Conservation (phyloP, 2,888 invertebrate species). For the Drosophila kambysellisi region DNA sequence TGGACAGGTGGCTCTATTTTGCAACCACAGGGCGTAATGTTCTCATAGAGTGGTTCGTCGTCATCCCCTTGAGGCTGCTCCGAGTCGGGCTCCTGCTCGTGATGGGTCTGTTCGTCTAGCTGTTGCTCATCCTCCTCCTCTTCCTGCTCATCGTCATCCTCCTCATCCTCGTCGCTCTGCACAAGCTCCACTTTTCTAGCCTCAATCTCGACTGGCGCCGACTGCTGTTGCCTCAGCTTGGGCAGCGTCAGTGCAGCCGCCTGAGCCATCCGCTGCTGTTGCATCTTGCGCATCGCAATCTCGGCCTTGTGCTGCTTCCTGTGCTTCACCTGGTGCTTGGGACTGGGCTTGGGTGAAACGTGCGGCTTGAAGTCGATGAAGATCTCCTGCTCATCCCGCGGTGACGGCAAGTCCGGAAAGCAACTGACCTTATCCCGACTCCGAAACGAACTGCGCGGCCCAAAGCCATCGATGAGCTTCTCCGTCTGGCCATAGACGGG, state of each 20-base stretch:
- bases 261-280: slow-evolving; percentile 86
- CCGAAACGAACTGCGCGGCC: slow-evolving; percentile 72
- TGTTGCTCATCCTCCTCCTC: slow-evolving; percentile 47
- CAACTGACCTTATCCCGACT: slow-evolving; percentile 69
- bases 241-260: slow-evolving; percentile 70
- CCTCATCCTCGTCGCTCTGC: slow-evolving; percentile 63
- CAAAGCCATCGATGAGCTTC: slow-evolving; percentile 78
- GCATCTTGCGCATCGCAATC: slow-evolving; percentile 85
- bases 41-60: slow-evolving; percentile 81
- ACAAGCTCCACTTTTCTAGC: slow-evolving; percentile 59
- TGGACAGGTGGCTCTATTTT: slow-evolving; percentile 83
- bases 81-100: slow-evolving; percentile 38
- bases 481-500: slow-evolving; percentile 81
- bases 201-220: slow-evolving; percentile 52
- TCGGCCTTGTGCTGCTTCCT: slow-evolving; percentile 89
- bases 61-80: slow-evolving; percentile 60
- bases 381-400: slow-evolving; percentile 90
- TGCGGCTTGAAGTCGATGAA: slow-evolving; percentile 95
- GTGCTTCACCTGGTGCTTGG: slow-evolving; percentile 86
- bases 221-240: slow-evolving; percentile 54
- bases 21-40: slow-evolving; percentile 74
- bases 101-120: slow-evolving; percentile 12
- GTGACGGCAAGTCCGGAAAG: slow-evolving; percentile 43
- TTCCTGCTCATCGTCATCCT: slow-evolving; percentile 21
- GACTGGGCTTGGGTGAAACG: slow-evolving; percentile 88